These are phyloP conservation scores for Congeria kusceri DNA, from an alignment of 2,888 invertebrate genomes.

Conservation along the genomic window DNA sequence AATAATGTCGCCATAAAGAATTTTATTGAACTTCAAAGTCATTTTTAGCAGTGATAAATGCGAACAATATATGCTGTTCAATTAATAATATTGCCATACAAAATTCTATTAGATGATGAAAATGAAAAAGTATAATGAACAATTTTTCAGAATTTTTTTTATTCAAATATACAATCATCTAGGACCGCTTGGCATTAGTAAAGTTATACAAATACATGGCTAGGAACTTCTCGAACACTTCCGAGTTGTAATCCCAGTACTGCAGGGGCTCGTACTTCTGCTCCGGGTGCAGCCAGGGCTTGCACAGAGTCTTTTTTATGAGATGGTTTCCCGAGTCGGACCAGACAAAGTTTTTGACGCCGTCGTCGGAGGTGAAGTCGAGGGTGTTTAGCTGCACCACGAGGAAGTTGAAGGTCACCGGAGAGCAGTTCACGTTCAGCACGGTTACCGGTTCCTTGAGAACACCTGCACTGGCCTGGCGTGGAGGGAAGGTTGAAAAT, in stretches of 20 bases:
- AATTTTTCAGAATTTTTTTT: background rate
- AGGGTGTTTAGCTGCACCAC: conserved; percentile 92
- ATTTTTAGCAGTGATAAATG: too few species aligned
- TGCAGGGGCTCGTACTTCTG: conserved; percentile 61
- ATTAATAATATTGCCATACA: too few species aligned
- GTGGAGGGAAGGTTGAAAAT: too few species aligned
- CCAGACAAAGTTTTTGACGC: conserved; percentile 93
- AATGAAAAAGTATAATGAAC: too few species aligned
- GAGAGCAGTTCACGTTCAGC: conserved; percentile 94
- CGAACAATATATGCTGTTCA: too few species aligned
- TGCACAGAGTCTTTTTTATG: conserved; percentile 87
- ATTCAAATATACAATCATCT: background rate
- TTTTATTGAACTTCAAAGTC: too few species aligned
- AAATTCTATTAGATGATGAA: too few species aligned
- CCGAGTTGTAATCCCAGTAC: conserved; percentile 92
- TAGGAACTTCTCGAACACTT: conserved; percentile 91
- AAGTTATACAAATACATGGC: conserved; percentile 89
- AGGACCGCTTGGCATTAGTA: conserved; percentile 17
- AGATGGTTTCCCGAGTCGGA: conserved; percentile 81
- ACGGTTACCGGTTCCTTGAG: conserved; percentile 90
- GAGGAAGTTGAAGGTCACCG: conserved; percentile 92
- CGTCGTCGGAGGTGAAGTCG: conserved; percentile 87
- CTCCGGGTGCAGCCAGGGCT: conserved; percentile 86
- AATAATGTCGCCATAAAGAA: too few species aligned
- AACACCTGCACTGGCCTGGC: conserved; percentile 88